phyloP scores from a whole-genome alignment of 2,797 vertebrate genomes.

The Austrolebias charrua region DNA sequence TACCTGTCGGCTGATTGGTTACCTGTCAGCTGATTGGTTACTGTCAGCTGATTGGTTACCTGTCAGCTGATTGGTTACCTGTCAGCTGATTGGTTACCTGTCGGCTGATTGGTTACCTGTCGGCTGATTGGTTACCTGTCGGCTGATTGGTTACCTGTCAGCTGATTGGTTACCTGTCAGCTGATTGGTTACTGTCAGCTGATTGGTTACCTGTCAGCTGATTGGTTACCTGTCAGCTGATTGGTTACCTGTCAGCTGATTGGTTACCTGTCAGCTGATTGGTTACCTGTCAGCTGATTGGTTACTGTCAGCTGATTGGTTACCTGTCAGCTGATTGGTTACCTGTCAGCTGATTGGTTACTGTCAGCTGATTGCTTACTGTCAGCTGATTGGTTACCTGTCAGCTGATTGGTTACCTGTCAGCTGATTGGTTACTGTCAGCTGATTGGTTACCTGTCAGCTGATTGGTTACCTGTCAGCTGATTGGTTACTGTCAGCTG shows the following conservation, averaged over 20 bases:
- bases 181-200: too few relatives aligned
- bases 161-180: conserved; percentile 81
- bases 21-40: too few relatives aligned
- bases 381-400: conserved; percentile 79
- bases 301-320: conserved; percentile 31
- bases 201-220: conserved; percentile 81
- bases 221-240: conserved; percentile 81
- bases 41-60: conserved; percentile 77
- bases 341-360: conserved; percentile 83
- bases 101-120: conserved; percentile 83
- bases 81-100: conserved; percentile 82
- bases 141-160: conserved; percentile 81
- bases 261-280: conserved; percentile 81
- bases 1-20: conserved; percentile 81
- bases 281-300: conserved; percentile 89
- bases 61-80: conserved; percentile 82
- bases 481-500: too few relatives aligned
- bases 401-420: conserved; percentile 83
- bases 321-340: conserved; percentile 81
- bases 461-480: conserved; percentile 82
- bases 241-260: conserved; percentile 81
- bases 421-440: too few relatives aligned
- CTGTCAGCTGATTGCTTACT: too few relatives aligned
- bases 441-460: conserved; percentile 81
- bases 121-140: conserved; percentile 82